Percentiles rank a stretch among this genome's conserved stretches.
phyloP scores from a whole-genome alignment of 2,888 invertebrate species.

The Gortyna flavago region DNA sequence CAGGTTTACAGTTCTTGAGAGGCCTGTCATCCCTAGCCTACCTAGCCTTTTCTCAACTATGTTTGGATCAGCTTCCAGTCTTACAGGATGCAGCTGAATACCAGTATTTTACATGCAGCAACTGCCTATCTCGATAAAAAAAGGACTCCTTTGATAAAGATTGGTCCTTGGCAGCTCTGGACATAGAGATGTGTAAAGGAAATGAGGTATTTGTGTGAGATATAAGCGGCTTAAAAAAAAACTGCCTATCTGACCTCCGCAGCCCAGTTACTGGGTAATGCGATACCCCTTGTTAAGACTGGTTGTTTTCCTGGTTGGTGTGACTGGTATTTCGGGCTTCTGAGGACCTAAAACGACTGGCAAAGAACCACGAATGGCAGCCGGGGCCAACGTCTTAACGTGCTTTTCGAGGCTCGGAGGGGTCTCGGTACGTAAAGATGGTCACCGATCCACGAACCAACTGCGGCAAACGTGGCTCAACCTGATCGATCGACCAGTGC shows the following conservation, averaged over 20 bases:
- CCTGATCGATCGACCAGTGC: not conserved
- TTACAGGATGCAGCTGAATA: not conserved
- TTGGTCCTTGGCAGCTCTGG: too few relatives aligned
- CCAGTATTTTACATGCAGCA: not conserved
- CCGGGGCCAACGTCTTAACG: too few relatives aligned
- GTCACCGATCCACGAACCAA: not conserved
- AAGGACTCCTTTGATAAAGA: too few relatives aligned
- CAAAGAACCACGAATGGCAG: not conserved
- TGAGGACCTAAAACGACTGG: not conserved
- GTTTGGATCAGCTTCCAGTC: not conserved
- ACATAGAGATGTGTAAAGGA: too few relatives aligned
- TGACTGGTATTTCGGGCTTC: not conserved
- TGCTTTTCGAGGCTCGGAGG: too few relatives aligned
- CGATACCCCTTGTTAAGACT: not conserved
- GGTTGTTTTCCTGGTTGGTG: too few relatives aligned
- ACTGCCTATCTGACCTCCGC: too few relatives aligned
- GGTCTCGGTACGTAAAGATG: too few relatives aligned
- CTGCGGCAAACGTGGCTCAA: not conserved
- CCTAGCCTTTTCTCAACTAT: not conserved
- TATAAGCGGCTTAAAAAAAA: too few relatives aligned
- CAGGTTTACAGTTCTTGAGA: slow-evolving; percentile 1
- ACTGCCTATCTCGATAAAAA: too few relatives aligned
- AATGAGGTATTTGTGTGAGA: too few relatives aligned
- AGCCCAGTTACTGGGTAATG: not conserved
- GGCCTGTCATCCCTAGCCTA: not conserved